Percentiles rank a stretch among this genome's conserved stretches.
These are phyloP conservation scores for Odontamblyopus rebecca DNA, from an alignment of 2,797 vertebrate species.

Conservation along the genomic window DNA sequence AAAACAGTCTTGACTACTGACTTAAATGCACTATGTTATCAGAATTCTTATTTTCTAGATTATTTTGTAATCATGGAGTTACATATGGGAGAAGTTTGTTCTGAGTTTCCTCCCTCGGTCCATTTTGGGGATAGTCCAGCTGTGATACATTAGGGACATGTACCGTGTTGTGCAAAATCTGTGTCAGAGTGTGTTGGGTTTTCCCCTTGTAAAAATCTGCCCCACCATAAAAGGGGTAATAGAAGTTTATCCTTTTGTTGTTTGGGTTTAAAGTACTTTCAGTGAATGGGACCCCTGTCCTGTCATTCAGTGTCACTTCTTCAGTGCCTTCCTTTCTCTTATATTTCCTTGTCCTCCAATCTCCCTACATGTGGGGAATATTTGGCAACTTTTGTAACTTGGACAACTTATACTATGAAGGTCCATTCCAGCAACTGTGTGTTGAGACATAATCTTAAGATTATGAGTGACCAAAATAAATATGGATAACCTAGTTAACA, in stretches of 20 bases:
- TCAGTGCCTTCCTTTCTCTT: background rate
- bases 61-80: constrained; percentile 21
- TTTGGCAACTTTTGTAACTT: background rate
- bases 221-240: constrained; percentile 60
- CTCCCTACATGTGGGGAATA: background rate
- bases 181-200: constrained; percentile 77
- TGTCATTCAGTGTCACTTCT: constrained; percentile 1
- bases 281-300: background rate
- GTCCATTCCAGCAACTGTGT: background rate
- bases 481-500: background rate
- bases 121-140: constrained; percentile 65
- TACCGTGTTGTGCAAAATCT: constrained; percentile 71
- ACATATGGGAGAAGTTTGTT: constrained; percentile 14
- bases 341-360: background rate
- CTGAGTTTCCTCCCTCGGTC: constrained; percentile 13
- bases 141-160: constrained; percentile 79
- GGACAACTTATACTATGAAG: background rate
- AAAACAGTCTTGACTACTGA: constrained; percentile 29
- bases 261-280: constrained; percentile 47
- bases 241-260: constrained; percentile 62
- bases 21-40: background rate
- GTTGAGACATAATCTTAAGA: background rate
- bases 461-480: background rate
- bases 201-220: constrained; percentile 76
- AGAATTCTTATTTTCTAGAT: background rate